Conservation (phyloP, 2,888 invertebrate genomes). For the Lamellibrachia columna region DNA sequence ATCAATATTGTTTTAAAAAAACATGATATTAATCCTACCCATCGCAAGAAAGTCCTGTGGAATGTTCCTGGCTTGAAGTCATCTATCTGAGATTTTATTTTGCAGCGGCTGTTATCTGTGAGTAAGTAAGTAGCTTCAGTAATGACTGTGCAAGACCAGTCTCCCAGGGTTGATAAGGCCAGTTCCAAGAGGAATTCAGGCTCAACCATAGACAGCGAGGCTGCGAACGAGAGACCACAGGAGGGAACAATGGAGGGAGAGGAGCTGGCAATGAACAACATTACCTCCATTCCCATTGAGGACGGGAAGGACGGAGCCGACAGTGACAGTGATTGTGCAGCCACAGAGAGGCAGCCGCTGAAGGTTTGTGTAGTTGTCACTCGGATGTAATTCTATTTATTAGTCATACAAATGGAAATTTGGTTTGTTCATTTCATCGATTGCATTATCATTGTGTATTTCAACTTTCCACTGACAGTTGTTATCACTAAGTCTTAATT, state of each 20-base stretch:
- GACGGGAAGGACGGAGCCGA: not conserved
- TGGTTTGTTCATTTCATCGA: not conserved
- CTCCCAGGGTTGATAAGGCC: not conserved
- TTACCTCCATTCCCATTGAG: not conserved
- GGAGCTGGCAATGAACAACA: not conserved
- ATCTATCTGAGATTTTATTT: not conserved
- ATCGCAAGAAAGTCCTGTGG: not conserved
- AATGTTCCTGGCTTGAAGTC: not conserved
- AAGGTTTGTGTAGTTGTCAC: not conserved
- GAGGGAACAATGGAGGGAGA: not conserved
- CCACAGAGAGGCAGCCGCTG: not conserved
- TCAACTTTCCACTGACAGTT: not conserved
- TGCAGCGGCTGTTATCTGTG: not conserved
- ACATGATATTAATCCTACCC: too few relatives aligned
- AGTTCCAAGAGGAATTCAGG: not conserved
- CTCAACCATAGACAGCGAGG: not conserved
- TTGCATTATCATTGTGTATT: not conserved
- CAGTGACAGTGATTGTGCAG: conserved; percentile 3
- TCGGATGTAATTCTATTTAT: not conserved
- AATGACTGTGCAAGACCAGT: not conserved
- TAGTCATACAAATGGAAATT: not conserved
- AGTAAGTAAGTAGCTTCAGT: not conserved
- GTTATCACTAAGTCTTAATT: too few relatives aligned
- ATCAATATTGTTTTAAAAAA: too few relatives aligned
- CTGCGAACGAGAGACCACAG: not conserved